Base-by-base conservation (phyloP, 2,888 invertebrate species). In the Crossocerus cetratus region DNA sequence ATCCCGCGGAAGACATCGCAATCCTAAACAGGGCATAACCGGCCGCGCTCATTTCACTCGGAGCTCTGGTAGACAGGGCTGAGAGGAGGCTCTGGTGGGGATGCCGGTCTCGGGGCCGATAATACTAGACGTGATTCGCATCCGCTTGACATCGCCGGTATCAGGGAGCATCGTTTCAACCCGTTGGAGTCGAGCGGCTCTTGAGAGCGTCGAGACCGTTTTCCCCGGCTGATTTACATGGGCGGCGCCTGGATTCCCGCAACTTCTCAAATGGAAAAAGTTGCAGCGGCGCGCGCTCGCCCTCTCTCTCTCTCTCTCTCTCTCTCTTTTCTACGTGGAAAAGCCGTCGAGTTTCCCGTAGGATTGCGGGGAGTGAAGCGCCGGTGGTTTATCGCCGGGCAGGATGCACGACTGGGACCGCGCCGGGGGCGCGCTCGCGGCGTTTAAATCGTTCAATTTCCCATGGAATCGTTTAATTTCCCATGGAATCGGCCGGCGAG, bases 1-100 rank as follows among this genome's bases (percentile, higher is more conserved):
- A 18, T 60, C 11, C 14, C 22, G 21, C 8, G 16, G 32, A 23
- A 5, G 1, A 22, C 60, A 63, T 66, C 63, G 62, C 74, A 70
- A 59, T 58, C 64, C 65, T 49, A 49, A 49, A 49, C 20, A 43
- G 32, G 61, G 20, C 42, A 21, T 45, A 42, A 54, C 20, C 3
- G 49, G 49, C 57, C 61, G 53, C 44, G 23, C 18, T 56, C 14
- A 13, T 14, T 49, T 49, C 16, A n/a, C 49, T 14, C 4, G 16
- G 5, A 14, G 2, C 16, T n/a, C 0, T n/a, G n/a, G n/a, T n/a
- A n/a, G n/a, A n/a, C n/a, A n/a, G n/a, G n/a, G n/a, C n/a, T n/a
- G n/a, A n/a, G n/a, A n/a, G n/a, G n/a, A 14, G 49, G 8, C 32
- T 32, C 32, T 4, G 11, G 32, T 32, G 5, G 5, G 4, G 44